Evolutionary conservation across 1,140 invertebrate species (phyloP), one percentile per base, ranked within the genome.

Genomic region (Hyles vespertilio): DNA sequence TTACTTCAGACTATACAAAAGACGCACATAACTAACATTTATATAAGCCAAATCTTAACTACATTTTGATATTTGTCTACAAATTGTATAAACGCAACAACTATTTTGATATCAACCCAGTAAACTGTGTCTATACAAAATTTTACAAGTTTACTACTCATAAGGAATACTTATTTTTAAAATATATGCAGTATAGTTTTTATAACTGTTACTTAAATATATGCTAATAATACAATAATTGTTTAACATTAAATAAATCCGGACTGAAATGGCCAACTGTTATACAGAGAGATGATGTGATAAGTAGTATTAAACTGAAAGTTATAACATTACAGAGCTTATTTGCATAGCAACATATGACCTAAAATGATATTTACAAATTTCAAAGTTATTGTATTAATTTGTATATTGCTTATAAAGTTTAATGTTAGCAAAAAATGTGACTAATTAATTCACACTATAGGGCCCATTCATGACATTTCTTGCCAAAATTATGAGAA

Each of bases 21-120:
- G 60, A 64, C 66, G 57, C 65, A 64, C 63, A 70, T 45, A 61
- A 40, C 8, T 53, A 53, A 40, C 22, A 6, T 44, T 54, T 59
- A 40, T 40, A 40, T 40, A 40, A 5, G 36, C 36, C 36, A 40
- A 40, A 40, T 8, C 36, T 40, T 40, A 58, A 63, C 64, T 51
- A 60, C 51, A 45, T 60, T 75, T 75, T 70, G 65, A 73, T 76
- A 73, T 60, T 58, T 56, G 44, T 74, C 67, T 76, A 73, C 61
- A 72, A 68, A 61, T 61, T 68, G 44, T 58, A 66, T 56, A 51
- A 40, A 48, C 59, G 54, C 46, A 57, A 32, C 53, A 36, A 58
- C 46, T 51, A 47, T 34, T 34, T 34, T 3, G n/a, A 9, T 34
- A 51, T 33, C 6, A 34, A 51, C 32, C 32, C n/a, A 32, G 33